A percentile compares a stretch with the other conserved stretches of the same genome.
Conservation (phyloP, 64 coral and sea anemone species). For the Porites lutea region DNA sequence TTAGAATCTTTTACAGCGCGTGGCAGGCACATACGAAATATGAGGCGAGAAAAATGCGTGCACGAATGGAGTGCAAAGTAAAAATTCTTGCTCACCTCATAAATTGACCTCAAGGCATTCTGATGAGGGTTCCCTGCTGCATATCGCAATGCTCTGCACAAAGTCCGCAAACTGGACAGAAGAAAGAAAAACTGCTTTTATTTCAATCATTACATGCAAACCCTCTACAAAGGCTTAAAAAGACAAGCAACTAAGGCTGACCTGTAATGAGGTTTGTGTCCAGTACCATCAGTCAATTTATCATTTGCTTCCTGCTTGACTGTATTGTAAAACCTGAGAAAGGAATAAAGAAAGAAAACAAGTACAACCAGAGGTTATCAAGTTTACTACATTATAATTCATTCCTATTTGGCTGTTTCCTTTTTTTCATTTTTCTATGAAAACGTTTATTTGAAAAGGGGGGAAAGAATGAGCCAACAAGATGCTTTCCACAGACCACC, state of each 20-base stretch:
- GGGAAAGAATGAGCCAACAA: too few species aligned
- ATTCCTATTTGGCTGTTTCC: too few species aligned
- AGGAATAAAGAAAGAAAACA: not conserved
- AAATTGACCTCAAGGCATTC: conserved; percentile 84
- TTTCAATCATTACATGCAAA: too few species aligned
- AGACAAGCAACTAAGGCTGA: not conserved
- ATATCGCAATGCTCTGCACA: conserved; percentile 87
- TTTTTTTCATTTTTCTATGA: too few species aligned
- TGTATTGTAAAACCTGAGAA: conserved; percentile 82
- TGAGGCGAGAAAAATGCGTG: too few species aligned
- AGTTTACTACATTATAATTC: not conserved
- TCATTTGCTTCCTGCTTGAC: conserved; percentile 84
- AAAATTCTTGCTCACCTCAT: conserved; percentile 72
- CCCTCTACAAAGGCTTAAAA: too few species aligned
- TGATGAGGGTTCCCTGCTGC: conserved; percentile 91
- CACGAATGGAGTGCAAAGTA: too few species aligned
- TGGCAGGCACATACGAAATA: too few species aligned
- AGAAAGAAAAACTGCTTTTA: not conserved
- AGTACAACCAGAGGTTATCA: not conserved
- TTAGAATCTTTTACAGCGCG: too few species aligned
- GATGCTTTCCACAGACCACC: too few species aligned
- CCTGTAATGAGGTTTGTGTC: conserved; percentile 99
- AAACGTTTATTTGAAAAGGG: too few species aligned
- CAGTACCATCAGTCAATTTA: conserved; percentile 95
- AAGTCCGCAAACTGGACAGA: conserved; percentile 80